Conservation (phyloP, 2,888 invertebrate species). For the Leucania comma region DNA sequence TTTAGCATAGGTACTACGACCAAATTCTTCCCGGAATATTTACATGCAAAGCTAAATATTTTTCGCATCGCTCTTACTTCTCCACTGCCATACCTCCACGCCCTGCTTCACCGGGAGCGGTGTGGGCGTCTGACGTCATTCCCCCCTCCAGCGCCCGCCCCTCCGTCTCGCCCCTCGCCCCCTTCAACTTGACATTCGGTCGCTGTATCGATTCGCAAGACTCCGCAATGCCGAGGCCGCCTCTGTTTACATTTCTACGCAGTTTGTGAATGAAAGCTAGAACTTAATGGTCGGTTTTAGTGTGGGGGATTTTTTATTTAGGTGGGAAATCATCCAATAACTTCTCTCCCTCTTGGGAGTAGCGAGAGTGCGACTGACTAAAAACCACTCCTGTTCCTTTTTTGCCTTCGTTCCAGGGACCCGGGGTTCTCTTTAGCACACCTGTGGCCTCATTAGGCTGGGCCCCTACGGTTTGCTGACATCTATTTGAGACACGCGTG, state of each 20-base stretch:
- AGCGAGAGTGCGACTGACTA: no score
- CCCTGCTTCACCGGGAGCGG: constrained; percentile 62
- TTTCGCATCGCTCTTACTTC: constrained; percentile 31
- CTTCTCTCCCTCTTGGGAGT: no score
- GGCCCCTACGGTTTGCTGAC: no score
- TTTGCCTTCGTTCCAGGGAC: no score
- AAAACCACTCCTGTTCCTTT: no score
- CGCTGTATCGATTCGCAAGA: constrained; percentile 76
- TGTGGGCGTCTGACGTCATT: constrained; percentile 80
- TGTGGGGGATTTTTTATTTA: background rate
- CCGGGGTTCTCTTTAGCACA: no score
- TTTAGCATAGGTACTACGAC: background rate
- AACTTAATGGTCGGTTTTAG: constrained; percentile 37
- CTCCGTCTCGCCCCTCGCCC: constrained; percentile 49
- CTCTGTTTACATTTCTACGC: constrained; percentile 71
- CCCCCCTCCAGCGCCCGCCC: constrained; percentile 3
- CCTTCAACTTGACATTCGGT: constrained; percentile 83
- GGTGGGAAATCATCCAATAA: no score
- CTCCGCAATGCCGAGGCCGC: constrained; percentile 74
- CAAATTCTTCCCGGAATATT: constrained; percentile 2
- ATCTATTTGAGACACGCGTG: no score
- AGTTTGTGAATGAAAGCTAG: constrained; percentile 69
- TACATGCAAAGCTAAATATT: constrained; percentile 25
- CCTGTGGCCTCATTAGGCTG: no score
- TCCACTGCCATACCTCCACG: constrained; percentile 48